Evolutionary conservation across 2,797 vertebrate species (phyloP), one percentile per base, ranked within the genome.

Genomic region (Periparus ater): DNA sequence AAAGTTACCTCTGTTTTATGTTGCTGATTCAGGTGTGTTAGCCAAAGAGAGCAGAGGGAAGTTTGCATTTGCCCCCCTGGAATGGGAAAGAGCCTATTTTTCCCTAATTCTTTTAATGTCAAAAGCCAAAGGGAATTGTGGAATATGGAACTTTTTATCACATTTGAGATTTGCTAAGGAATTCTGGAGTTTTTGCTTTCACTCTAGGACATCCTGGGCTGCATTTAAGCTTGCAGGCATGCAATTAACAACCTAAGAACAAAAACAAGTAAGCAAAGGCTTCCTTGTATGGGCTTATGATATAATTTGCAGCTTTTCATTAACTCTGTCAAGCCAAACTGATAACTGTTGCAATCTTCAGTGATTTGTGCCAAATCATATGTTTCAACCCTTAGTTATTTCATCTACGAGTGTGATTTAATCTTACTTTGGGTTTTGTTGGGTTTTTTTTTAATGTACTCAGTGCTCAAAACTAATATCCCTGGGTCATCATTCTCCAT

Each of bases 321-420:
- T 93, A 88, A 62, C 23, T 81, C 70, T 66, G 58, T 58, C 42
- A 72, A 91, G 60, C 38, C 63, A 92, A 82, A 70, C 21, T 20
- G 32, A 2, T 78, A 78, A 50, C 61, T 40, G 14, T 42, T 77
- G 34, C 26, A 23, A 55, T 91, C 71, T 63, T 80, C 60, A 55
- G 7, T 45, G 22, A 54, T 67, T 71, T 71, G 42, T 91, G 77
- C 65, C 75, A 77, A 89, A 82, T 71, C 4, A 0, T 68, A 25
- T 34, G 16, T 82, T 89, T 91, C 74, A 91, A 72, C 45, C 44
- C 45, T 25, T 29, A 50, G 25, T 40, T 45, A 76, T 87, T 88
- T 93, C 30, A 93, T 36, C 45, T 82, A 50, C 19, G 47, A 76
- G 38, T 44, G 19, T 86, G 57, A 70, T 94, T 91, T 51, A 73